Evolutionary conservation across 2,113 vertebrate species (phyloP), one percentile per base, ranked within the genome.

Genomic region (Vicugna pacos): DNA sequence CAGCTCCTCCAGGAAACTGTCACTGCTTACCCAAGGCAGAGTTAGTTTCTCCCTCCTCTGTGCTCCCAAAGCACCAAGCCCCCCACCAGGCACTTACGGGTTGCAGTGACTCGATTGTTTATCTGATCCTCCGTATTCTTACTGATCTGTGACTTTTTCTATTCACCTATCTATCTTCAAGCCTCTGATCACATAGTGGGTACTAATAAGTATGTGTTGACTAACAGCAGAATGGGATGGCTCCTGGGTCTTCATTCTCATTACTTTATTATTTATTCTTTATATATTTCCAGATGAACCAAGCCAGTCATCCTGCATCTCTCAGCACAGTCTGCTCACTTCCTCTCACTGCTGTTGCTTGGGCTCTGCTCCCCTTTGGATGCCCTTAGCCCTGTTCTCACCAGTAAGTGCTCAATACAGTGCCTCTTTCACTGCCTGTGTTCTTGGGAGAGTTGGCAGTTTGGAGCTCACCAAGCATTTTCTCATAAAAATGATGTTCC

Each of bases 401-500:
- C 56, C 8, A 24, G 13, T 69, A 56, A 60, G 20, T 70, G 20
- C 30, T 32, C 8, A 19, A 17, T 9, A n/a, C 0, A 0, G 24
- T 5, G 6, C n/a, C 65, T 91, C 28, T 69, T 52, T 81, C 26
- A 0, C 42, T 76, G 58, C n/a, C 72, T 11, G 0, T 50, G 52
- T 35, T 72, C 81, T 84, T 28, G 46, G 20, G n/a, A 72, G 12
- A 80, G 13, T 17, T 42, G 32, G 52, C 50, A 84, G 24, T 56
- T 91, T 96, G 80, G 69, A 92, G 93, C 13, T 69, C 75, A 11
- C 20, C n/a, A 62, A 50, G 16, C 69, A 75, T 80, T 96, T 95
- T 92, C 56, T 89, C 73, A 64, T 75, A 48, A 64, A 79, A 89
- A 64, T 3, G 24, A 28, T 76, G 69, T 69, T 92, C 8, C 14